A percentile compares a stretch with the other conserved stretches of the same genome.
Conservation (phyloP, 2,888 invertebrate genomes). For the Drosophila prostipennis region DNA sequence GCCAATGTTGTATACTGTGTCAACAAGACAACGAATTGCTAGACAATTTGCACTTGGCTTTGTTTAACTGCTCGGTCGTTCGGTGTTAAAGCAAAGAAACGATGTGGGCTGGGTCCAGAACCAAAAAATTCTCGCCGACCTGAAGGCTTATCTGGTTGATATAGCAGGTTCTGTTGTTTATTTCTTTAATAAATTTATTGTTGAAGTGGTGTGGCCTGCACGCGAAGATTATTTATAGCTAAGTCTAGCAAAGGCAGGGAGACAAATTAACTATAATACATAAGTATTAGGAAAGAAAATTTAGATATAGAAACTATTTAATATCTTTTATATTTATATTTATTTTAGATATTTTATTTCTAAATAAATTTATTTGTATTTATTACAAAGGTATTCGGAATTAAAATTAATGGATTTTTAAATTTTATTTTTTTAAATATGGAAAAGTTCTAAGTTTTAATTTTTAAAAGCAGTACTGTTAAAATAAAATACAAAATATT, state of each 20-base stretch:
- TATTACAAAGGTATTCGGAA: too few species aligned
- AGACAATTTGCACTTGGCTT: conserved; percentile 31
- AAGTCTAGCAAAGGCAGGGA: not conserved
- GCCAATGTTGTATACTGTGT: conserved; percentile 18
- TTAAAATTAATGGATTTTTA: too few species aligned
- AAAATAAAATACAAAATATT: too few species aligned
- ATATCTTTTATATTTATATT: too few species aligned
- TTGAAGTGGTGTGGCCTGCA: conserved; percentile 1
- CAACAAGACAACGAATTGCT: conserved; percentile 19
- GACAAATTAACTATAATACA: not conserved
- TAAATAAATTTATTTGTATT: too few species aligned
- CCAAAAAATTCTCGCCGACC: not conserved
- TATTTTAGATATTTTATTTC: too few species aligned
- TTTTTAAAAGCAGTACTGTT: too few species aligned
- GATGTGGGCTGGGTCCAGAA: not conserved
- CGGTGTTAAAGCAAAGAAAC: conserved; percentile 26
- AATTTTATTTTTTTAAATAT: too few species aligned
- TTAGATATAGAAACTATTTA: not conserved
- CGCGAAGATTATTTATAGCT: not conserved
- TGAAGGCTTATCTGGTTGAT: conserved; percentile 9
- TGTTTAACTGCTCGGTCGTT: conserved; percentile 22
- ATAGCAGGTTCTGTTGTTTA: not conserved
- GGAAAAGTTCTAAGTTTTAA: too few species aligned
- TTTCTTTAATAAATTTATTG: conserved; percentile 8
- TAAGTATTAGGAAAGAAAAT: not conserved